Evolutionary conservation across 2,888 invertebrate genomes (phyloP).

Genomic region (Drosophila multiciliata): DNA sequence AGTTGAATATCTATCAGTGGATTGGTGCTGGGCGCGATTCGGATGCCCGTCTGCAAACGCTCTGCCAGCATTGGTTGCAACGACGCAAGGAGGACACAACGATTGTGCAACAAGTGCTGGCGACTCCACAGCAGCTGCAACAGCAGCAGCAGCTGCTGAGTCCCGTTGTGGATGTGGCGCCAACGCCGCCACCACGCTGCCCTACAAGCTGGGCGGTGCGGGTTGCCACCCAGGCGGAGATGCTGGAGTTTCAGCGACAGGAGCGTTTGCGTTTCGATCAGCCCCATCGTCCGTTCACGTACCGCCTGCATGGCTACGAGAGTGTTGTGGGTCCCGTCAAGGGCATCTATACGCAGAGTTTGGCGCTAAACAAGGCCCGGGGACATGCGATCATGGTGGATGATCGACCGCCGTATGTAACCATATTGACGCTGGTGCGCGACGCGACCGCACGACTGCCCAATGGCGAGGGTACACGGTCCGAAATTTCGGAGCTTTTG

Average conservation of each 20-base stretch:
- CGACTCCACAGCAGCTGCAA: slow-evolving; percentile 28
- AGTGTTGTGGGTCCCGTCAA: slow-evolving; percentile 93
- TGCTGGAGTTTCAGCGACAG: slow-evolving; percentile 91
- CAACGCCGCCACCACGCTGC: slow-evolving; percentile 87
- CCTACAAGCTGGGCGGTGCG: slow-evolving; percentile 94
- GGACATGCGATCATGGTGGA: slow-evolving; percentile 93
- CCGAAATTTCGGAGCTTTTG: slow-evolving; percentile 95
- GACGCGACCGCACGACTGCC: slow-evolving; percentile 97
- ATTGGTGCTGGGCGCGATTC: slow-evolving; percentile 97
- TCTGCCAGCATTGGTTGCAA: slow-evolving; percentile 93
- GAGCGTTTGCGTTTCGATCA: slow-evolving; percentile 94
- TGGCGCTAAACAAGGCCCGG: slow-evolving; percentile 88
- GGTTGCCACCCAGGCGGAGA: slow-evolving; percentile 91
- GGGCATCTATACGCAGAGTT: slow-evolving; percentile 90
- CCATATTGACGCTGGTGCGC: slow-evolving; percentile 94
- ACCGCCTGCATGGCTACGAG: slow-evolving; percentile 93
- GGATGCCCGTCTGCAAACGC: slow-evolving; percentile 90
- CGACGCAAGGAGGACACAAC: slow-evolving; percentile 85
- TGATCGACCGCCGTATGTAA: slow-evolving; percentile 95
- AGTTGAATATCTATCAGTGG: slow-evolving; percentile 90
- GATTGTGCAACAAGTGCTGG: slow-evolving; percentile 6
- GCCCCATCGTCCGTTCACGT: slow-evolving; percentile 96
- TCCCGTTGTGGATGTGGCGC: slow-evolving; percentile 69
- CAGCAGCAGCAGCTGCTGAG: slow-evolving; percentile 14
- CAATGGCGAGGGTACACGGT: slow-evolving; percentile 95